Percentiles rank a stretch among this genome's conserved stretches.
Evolutionary conservation across 2,888 invertebrate species (phyloP).

Genomic region (Mythimna lalbum): DNA sequence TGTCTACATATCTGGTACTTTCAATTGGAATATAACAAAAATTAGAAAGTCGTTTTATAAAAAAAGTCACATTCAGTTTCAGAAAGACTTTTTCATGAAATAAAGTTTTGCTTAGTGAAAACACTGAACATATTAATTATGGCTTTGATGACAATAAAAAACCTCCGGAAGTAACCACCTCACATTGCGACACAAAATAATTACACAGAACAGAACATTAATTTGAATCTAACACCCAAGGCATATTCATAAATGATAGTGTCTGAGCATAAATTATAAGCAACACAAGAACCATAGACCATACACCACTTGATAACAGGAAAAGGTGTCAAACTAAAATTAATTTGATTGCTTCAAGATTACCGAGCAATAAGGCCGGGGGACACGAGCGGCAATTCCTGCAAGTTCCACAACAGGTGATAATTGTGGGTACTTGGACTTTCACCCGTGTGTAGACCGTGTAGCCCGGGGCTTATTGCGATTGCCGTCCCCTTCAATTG

Average conservation of each 20-base stretch:
- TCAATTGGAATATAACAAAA: neutral
- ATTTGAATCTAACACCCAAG: slow-evolving; percentile 40
- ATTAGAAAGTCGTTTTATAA: too few species aligned
- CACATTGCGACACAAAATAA: slow-evolving; percentile 41
- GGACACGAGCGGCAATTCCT: slow-evolving; percentile 63
- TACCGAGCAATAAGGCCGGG: slow-evolving; percentile 63
- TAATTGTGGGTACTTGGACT: slow-evolving; percentile 67
- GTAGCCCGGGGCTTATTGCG: slow-evolving; percentile 58
- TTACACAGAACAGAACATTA: slow-evolving; percentile 41
- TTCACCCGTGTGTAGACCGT: slow-evolving; percentile 61
- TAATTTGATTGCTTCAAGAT: slow-evolving; percentile 69
- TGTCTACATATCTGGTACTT: neutral
- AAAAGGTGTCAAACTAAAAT: slow-evolving; percentile 69
- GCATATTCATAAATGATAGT: slow-evolving; percentile 56
- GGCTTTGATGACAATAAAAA: neutral
- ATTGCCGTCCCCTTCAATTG: slow-evolving; percentile 58
- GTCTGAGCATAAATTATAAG: slow-evolving; percentile 46
- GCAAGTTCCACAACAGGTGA: slow-evolving; percentile 60
- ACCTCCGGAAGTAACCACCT: neutral
- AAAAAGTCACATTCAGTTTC: too few species aligned
- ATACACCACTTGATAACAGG: slow-evolving; percentile 59
- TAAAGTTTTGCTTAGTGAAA: neutral
- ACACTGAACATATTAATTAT: neutral
- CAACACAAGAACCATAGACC: slow-evolving; percentile 40
- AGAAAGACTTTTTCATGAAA: too few species aligned